Evolutionary conservation across 2,113 vertebrate species (phyloP), one percentile per base, ranked within the genome.

Genomic region (Amphiprion ocellaris): DNA sequence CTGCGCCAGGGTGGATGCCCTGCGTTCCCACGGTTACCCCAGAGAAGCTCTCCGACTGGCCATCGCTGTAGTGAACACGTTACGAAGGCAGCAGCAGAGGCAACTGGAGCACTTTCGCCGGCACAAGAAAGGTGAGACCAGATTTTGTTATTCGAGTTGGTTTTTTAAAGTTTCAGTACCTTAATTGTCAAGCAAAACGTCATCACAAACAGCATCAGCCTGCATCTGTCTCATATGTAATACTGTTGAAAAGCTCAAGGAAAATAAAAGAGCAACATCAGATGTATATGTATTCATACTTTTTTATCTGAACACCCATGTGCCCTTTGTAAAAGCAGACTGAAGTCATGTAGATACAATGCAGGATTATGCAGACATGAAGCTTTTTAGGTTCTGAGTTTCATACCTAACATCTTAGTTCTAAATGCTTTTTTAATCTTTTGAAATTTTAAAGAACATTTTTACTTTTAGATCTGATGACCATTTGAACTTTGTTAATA

Each of bases 21-120:
- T 99, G 88, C 96, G 97, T 50, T 99, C 98, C 71, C 98, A 99
- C 28, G 98, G 98, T 90, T 99, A 99, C 92, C 97, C 97, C 39
- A 94, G 93, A 92, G 98, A 99, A 95, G 98, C 98, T 54, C 96
- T 99, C 92, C 95, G 97, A 64, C 91, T 99, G 87, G 98, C 98
- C 87, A 98, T 99, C 87, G 97, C 97, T 65, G 96, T 99, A 88
- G 97, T 98, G 65, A 99, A 97, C 93, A 99, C 98, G 0, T 90
- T 99, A 86, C 96, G 97, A 9, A 92, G 96, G 80, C 97, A 99
- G 86, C 98, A 99, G 80, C 97, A 99, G 93, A 97, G 98, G 87
- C 96, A 98, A 91, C 92, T 99, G 89, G 98, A 99, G 86, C 95
- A 97, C 91, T 99, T 99, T 92, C 95, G 93, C 70, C 83, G 95